A percentile compares a stretch with the other conserved stretches of the same genome.
Evolutionary conservation across 2,888 invertebrate genomes (phyloP).

Genomic region (Glaucopsyche alexis): DNA sequence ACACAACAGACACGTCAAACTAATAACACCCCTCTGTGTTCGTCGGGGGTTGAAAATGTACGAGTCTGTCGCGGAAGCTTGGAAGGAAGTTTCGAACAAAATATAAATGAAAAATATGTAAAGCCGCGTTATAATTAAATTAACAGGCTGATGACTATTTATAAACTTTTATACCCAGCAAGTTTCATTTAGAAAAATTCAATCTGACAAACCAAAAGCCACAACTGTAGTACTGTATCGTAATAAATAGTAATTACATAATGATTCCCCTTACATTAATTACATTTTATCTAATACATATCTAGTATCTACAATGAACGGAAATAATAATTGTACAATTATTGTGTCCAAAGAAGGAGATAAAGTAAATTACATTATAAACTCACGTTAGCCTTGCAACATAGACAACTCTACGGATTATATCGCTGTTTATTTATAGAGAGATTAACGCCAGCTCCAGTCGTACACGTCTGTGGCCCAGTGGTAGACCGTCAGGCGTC

Average conservation of each 20-base stretch:
- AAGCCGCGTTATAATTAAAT: neutral
- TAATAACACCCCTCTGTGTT: too few species aligned
- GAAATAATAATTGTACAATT: constrained; percentile 4
- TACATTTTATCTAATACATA: neutral
- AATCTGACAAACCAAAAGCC: neutral
- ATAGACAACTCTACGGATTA: neutral
- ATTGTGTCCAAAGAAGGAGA: constrained; percentile 9
- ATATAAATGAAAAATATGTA: neutral
- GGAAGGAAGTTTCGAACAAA: too few species aligned
- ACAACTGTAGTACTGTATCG: neutral
- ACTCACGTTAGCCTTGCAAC: neutral
- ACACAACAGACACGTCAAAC: too few species aligned
- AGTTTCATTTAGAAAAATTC: neutral
- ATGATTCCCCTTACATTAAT: neutral
- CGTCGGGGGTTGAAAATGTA: too few species aligned
- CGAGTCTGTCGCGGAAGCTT: neutral
- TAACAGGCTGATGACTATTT: neutral
- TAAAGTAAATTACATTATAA: constrained; percentile 9
- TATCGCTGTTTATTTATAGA: neutral
- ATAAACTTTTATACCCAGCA: too few species aligned
- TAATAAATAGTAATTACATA: neutral
- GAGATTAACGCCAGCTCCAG: neutral
- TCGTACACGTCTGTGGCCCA: too few species aligned
- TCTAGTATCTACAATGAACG: neutral
- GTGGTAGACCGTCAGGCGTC: too few species aligned